Percentiles rank a stretch among this genome's conserved stretches.
phyloP scores from a whole-genome alignment of 53 echinoderm and acorn worm genomes.

The Zoroaster sp. region DNA sequence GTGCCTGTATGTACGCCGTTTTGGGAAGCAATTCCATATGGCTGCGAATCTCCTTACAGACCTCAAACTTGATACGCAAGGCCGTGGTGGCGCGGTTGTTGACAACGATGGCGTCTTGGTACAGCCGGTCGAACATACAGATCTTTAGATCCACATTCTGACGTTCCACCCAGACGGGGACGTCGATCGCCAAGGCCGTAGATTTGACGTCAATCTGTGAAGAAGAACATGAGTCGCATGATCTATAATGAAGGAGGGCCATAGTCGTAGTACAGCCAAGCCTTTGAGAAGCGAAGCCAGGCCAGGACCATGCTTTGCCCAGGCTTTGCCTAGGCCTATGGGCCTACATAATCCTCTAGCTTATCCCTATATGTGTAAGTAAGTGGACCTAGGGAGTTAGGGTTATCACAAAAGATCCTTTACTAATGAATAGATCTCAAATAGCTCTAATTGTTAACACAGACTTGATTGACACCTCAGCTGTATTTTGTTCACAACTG shows the following conservation, averaged over 20 bases:
- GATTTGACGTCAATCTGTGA: slow-evolving; percentile 76
- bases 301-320: too few relatives aligned
- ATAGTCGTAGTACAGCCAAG: too few relatives aligned
- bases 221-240: not conserved
- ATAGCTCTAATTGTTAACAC: not conserved
- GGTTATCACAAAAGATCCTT: too few relatives aligned
- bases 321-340: too few relatives aligned
- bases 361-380: too few relatives aligned
- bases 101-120: slow-evolving; percentile 94
- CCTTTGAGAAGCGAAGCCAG: too few relatives aligned
- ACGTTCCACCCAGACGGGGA: slow-evolving; percentile 96
- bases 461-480: too few relatives aligned
- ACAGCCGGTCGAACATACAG: slow-evolving; percentile 96
- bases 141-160: slow-evolving; percentile 94
- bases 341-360: too few relatives aligned
- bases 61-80: slow-evolving; percentile 88
- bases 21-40: slow-evolving; percentile 96
- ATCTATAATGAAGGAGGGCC: too few relatives aligned
- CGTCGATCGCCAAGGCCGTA: slow-evolving; percentile 85
- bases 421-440: too few relatives aligned
- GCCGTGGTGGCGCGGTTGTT: slow-evolving; percentile 97
- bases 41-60: slow-evolving; percentile 86
- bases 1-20: slow-evolving; percentile 99
- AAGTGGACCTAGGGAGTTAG: too few relatives aligned
- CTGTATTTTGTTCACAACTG: too few relatives aligned